Base-by-base conservation (phyloP, 2,888 invertebrate species). In the Loripinus fragilis region DNA sequence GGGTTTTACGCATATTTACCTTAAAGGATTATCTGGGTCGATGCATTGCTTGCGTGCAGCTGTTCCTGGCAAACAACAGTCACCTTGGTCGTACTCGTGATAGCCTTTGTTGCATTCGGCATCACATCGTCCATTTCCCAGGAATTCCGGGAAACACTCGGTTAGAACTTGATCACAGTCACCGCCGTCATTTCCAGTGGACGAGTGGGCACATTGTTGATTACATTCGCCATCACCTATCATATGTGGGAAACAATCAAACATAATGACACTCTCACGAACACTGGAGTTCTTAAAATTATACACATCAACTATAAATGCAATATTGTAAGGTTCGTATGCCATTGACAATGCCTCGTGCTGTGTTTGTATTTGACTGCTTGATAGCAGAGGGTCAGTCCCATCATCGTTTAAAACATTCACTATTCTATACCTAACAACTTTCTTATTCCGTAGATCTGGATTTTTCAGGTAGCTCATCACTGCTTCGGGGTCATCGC, bases 171-270 rank as follows among this genome's bases (percentile, higher is more conserved):
- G 75, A 45, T 92, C 91, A 79, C 93, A 93, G 78, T 93, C 93
- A 0, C 93, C 93, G 0, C 92, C 93, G 74, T 93, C 93, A 78
- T 91, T 86, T 55, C 90, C 92, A 45, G 91, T 92, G 38, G 82
- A 79, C 3, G 85, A 77, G 74, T 90, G 90, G 25, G 86, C 81
- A 73, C 93, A 93, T 64, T 89, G 89, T 10, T 73, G 75, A 71
- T 92, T 85, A 78, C 93, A 93, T 30, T 83, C 72, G 7, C 87
- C 87, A 74, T 92, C 83, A 7, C 92, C 93, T 20, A 92, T 86
- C 42, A 87, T 85, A 20, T 77, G 76, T 0, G 91, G 87, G 28
- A 90, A 82, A 75, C 93, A 93, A 5, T 88, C 88, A 35, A 89
- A 85, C 81, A 93, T 80, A 3, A 92, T 85, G 7, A 85, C 85